A percentile compares a stretch with the other conserved stretches of the same genome.
Evolutionary conservation across 2,797 vertebrate species (phyloP).

Genomic region (Phataginus tetradactyla): DNA sequence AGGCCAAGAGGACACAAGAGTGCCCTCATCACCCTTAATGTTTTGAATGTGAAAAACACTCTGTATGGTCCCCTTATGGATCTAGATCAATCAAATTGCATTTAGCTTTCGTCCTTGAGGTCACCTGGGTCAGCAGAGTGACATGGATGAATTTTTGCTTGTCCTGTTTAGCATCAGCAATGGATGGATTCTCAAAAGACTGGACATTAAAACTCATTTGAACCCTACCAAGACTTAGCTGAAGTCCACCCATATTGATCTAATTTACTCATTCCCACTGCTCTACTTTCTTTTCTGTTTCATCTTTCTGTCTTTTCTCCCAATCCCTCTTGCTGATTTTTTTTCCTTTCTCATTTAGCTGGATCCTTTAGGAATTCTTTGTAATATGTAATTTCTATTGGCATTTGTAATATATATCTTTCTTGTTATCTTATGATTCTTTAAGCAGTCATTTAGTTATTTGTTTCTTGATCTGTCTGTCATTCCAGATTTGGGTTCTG

Average conservation of each 20-base stretch:
- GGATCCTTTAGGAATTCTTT: background rate
- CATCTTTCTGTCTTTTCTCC: background rate
- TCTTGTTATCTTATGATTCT: background rate
- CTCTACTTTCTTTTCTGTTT: background rate
- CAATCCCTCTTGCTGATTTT: background rate
- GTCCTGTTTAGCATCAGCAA: background rate
- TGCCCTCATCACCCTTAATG: background rate
- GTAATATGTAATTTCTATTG: background rate
- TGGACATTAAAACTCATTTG: background rate
- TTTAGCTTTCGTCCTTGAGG: background rate
- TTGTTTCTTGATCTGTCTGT: background rate
- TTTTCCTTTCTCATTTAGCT: background rate
- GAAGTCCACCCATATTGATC: background rate
- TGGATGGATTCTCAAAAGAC: background rate
- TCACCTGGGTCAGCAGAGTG: background rate
- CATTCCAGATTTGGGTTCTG: slow-evolving; percentile 23
- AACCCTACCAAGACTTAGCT: background rate
- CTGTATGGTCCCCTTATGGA: background rate
- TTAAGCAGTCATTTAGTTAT: slow-evolving; percentile 4
- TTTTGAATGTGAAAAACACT: background rate
- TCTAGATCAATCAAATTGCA: background rate
- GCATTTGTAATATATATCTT: background rate
- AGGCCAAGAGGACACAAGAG: too few species aligned
- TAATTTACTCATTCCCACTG: background rate
- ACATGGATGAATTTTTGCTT: background rate